Conservation (phyloP, 2,113 vertebrate species). For the Sebastes schlegelii region DNA sequence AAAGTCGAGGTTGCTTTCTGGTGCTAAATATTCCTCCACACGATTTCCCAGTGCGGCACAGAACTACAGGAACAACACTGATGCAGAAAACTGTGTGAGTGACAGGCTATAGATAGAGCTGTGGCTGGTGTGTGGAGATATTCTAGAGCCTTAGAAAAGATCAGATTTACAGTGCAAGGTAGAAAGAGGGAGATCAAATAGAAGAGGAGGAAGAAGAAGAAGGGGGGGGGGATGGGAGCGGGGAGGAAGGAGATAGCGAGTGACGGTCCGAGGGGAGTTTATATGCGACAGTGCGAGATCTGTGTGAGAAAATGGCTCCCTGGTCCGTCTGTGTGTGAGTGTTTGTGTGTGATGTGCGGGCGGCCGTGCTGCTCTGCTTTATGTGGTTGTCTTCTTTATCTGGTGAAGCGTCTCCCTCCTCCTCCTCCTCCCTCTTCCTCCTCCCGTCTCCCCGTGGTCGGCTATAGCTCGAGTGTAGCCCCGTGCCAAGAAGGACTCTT, state of each 20-base stretch:
- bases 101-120: conserved; percentile 56
- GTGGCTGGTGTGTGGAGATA: conserved; percentile 56
- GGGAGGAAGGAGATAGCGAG: conserved; percentile 31
- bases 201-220: conserved; percentile 28
- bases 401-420: conserved; percentile 30
- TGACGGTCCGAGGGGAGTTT: conserved; percentile 32
- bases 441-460: conserved; percentile 49
- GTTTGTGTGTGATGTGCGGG: conserved; percentile 33
- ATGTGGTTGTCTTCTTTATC: conserved; percentile 54
- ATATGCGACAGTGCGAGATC: conserved; percentile 36
- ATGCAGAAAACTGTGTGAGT: conserved; percentile 52
- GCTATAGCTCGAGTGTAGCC: conserved; percentile 46
- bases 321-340: conserved; percentile 17
- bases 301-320: conserved; percentile 64
- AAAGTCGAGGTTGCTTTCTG: conserved; percentile 63
- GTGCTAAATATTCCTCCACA: conserved; percentile 67
- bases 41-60: conserved; percentile 31
- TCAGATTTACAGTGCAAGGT: conserved; percentile 57
- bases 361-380: conserved; percentile 36
- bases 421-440: conserved; percentile 28
- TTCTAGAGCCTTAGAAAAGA: conserved; percentile 56
- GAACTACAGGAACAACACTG: conserved; percentile 38
- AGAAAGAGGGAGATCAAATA: conserved; percentile 55
- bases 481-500: conserved; percentile 75
- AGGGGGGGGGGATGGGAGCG: not conserved